Percentiles rank a stretch among this genome's conserved stretches.
phyloP scores from a whole-genome alignment of 2,888 invertebrate genomes.

The Seladonia tumulorum region DNA sequence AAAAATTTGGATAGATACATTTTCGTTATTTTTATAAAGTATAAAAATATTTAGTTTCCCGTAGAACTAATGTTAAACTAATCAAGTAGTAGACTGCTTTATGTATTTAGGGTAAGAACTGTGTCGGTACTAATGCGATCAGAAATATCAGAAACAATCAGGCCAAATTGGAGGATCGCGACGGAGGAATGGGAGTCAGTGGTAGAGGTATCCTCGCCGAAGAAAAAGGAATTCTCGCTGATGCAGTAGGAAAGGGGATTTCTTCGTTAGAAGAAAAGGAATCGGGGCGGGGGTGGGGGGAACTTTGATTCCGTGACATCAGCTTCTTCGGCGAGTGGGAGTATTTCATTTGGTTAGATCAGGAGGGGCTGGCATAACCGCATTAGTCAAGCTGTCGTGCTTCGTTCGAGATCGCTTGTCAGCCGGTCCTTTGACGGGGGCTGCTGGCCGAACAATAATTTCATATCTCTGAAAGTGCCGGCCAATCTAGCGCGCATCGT shows the following conservation, averaged over 20 bases:
- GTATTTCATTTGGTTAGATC: constrained; percentile 66
- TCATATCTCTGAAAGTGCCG: constrained; percentile 70
- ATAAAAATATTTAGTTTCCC: no score
- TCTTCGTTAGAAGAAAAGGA: constrained; percentile 47
- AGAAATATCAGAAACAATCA: constrained; percentile 4
- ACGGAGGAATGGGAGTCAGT: background rate
- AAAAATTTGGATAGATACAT: no score
- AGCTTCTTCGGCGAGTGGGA: constrained; percentile 57
- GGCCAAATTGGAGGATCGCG: background rate
- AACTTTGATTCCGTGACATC: constrained; percentile 67
- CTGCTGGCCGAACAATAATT: constrained; percentile 68
- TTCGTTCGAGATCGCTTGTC: constrained; percentile 62
- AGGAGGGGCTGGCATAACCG: constrained; percentile 63
- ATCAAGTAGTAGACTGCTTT: no score
- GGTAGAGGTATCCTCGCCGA: background rate
- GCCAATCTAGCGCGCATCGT: constrained; percentile 62
- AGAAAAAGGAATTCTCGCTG: constrained; percentile 51
- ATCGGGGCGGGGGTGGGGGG: constrained; percentile 13
- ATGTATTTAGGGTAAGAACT: no score
- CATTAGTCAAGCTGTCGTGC: constrained; percentile 76
- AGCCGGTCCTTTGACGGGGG: constrained; percentile 62
- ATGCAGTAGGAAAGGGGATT: constrained; percentile 52
- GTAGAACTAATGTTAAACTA: no score
- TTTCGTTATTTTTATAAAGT: no score
- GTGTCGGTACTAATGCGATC: no score